Evolutionary conservation across 2,113 vertebrate species (phyloP), one percentile per base, ranked within the genome.

Genomic region (Candoia aspera): DNA sequence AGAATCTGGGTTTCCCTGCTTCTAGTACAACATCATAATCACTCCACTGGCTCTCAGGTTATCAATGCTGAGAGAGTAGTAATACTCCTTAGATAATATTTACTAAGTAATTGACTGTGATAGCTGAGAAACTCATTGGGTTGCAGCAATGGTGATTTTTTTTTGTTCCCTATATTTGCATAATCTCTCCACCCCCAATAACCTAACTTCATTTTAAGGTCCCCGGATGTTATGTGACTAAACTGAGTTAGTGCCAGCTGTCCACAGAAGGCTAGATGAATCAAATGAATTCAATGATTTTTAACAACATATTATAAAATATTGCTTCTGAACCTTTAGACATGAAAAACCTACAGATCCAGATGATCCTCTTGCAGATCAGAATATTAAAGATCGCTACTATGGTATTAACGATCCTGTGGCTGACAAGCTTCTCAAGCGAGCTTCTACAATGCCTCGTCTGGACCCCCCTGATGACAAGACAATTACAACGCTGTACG

Each of bases 341-440:
- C 99, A 99, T 0, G 99, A 99, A 97, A 99, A 99, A 90, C 99
- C 99, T 85, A 99, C 99, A 24, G 99, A 99, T 95, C 99, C 99
- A 2, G 99, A 99, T 0, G 99, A 99, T 90, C 99, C 99, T 1
- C 98, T 99, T 88, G 99, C 99, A 21, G 99, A 99, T 97, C 99
- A 99, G 95, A 99, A 99, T 95, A 99, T 99, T 89, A 99, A 99
- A 94, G 99, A 99, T 95, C 98, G 99, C 93, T 99, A 99, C 92
- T 99, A 99, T 46, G 99, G 99, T 46, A 99, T 99, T 93, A 99
- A 99, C 49, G 99, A 99, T 92, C 99, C 99, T 0, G 99, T 99
- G 21, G 99, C 99, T 91, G 98, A 99, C 96, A 99, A 99, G 94
- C 98, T 99, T 84, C 97, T 99, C 90, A 99, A 99, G 94, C 97